phyloP scores from a whole-genome alignment of 2,888 invertebrate genomes.

The Calephelis perditalis region DNA sequence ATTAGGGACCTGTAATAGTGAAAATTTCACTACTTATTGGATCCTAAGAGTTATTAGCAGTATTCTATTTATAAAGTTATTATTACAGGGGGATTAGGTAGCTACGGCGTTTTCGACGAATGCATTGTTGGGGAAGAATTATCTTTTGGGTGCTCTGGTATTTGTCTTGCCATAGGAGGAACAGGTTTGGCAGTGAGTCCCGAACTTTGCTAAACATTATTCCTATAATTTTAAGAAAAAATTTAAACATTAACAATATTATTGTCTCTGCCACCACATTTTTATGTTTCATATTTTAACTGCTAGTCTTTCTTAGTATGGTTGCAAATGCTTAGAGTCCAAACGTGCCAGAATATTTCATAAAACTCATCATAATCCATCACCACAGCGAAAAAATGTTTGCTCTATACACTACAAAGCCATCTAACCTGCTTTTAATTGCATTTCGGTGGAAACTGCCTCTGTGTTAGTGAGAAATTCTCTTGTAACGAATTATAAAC shows the following conservation, averaged over 20 bases:
- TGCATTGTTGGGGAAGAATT: slow-evolving; percentile 79
- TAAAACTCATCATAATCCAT: no score
- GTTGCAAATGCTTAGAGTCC: no score
- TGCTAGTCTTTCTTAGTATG: no score
- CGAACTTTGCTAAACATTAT: slow-evolving; percentile 1
- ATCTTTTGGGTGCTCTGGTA: slow-evolving; percentile 81
- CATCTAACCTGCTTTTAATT: no score
- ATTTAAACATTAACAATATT: background rate
- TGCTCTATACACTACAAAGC: no score
- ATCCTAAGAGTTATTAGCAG: background rate
- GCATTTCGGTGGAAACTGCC: no score
- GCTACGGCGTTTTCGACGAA: slow-evolving; percentile 72
- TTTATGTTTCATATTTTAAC: background rate
- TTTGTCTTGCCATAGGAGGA: slow-evolving; percentile 51
- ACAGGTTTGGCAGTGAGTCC: slow-evolving; percentile 30
- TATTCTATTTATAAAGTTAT: background rate
- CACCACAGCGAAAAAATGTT: no score
- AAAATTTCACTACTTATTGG: slow-evolving; percentile 1
- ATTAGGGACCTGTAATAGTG: no score
- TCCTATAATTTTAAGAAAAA: background rate
- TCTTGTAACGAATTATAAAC: no score
- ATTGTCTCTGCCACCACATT: background rate
- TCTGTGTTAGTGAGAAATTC: no score
- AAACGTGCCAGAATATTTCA: no score
- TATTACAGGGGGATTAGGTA: slow-evolving; percentile 67